A percentile compares a stretch with the other conserved stretches of the same genome.
Conservation (phyloP, 2,113 vertebrate species). For the Lasiurus borealis region DNA sequence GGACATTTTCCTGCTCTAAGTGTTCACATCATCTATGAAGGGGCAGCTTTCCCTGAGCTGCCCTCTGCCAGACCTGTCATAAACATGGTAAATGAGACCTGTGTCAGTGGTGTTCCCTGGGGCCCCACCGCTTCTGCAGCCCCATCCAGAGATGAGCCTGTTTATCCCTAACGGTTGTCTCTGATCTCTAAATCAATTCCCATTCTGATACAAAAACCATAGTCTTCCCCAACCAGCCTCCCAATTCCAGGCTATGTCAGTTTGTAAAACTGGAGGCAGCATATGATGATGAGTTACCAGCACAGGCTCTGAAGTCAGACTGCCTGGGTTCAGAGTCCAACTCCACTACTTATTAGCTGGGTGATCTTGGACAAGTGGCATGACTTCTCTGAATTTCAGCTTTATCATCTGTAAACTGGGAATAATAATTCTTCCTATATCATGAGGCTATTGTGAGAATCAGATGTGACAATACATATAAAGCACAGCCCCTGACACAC, state of each 20-base stretch:
- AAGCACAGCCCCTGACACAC: slow-evolving; percentile 7
- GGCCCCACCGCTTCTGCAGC: slow-evolving; percentile 51
- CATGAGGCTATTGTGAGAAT: background rate
- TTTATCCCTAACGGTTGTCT: slow-evolving; percentile 79
- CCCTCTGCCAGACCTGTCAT: slow-evolving; percentile 77
- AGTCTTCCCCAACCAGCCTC: slow-evolving; percentile 41
- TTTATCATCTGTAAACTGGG: slow-evolving; percentile 68
- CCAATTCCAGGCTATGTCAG: background rate
- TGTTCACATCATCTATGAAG: slow-evolving; percentile 36
- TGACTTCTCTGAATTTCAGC: slow-evolving; percentile 50
- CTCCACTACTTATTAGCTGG: background rate
- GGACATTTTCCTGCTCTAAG: slow-evolving; percentile 52
- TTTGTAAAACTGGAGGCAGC: slow-evolving; percentile 55
- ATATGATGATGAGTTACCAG: background rate
- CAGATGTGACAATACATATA: background rate
- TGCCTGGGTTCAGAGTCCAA: slow-evolving; percentile 6
- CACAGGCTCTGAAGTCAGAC: slow-evolving; percentile 42
- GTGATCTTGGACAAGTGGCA: background rate
- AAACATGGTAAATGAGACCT: slow-evolving; percentile 81
- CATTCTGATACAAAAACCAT: slow-evolving; percentile 64
- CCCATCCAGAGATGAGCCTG: slow-evolving; percentile 74
- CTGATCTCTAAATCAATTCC: slow-evolving; percentile 82
- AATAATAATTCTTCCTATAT: slow-evolving; percentile 12
- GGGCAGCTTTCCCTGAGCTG: slow-evolving; percentile 61
- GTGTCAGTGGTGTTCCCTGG: slow-evolving; percentile 72